Percentiles rank a stretch among this genome's conserved stretches.
Evolutionary conservation across 2,113 vertebrate species (phyloP).

Genomic region (Geococcyx californianus): DNA sequence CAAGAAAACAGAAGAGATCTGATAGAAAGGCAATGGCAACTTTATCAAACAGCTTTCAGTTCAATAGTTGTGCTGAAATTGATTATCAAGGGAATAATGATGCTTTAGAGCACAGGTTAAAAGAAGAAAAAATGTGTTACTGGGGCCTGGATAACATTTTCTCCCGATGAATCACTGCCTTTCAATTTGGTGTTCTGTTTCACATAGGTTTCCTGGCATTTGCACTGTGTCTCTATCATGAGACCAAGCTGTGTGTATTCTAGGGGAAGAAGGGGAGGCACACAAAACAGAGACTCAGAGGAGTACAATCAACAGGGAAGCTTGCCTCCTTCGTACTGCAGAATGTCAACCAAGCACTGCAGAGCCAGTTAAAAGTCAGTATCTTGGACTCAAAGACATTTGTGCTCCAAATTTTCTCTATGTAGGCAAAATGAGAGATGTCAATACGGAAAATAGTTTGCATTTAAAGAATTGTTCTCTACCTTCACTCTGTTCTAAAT

Average conservation of each 20-base stretch:
- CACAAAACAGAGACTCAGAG: background rate
- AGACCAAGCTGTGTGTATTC: slow-evolving; percentile 35
- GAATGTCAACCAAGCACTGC: slow-evolving; percentile 6
- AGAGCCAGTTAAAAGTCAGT: background rate
- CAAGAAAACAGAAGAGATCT: background rate
- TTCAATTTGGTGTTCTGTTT: slow-evolving; percentile 74
- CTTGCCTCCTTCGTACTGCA: background rate
- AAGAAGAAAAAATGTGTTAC: slow-evolving; percentile 49
- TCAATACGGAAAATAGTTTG: background rate
- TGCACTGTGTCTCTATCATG: slow-evolving; percentile 51
- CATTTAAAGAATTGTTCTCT: background rate
- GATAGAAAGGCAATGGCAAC: background rate
- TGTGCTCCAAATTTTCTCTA: background rate
- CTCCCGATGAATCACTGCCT: slow-evolving; percentile 74
- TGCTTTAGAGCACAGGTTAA: slow-evolving; percentile 32
- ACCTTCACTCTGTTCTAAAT: background rate
- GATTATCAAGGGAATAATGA: slow-evolving; percentile 3
- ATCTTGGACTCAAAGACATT: background rate
- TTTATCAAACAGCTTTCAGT: background rate
- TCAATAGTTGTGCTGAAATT: background rate
- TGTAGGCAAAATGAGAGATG: background rate
- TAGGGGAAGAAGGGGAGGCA: slow-evolving; percentile 17
- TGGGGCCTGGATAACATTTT: slow-evolving; percentile 68
- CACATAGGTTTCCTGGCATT: slow-evolving; percentile 69
- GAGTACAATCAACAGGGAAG: background rate